Conservation (phyloP, 1,140 invertebrate genomes). For the Bombus fervidus region DNA sequence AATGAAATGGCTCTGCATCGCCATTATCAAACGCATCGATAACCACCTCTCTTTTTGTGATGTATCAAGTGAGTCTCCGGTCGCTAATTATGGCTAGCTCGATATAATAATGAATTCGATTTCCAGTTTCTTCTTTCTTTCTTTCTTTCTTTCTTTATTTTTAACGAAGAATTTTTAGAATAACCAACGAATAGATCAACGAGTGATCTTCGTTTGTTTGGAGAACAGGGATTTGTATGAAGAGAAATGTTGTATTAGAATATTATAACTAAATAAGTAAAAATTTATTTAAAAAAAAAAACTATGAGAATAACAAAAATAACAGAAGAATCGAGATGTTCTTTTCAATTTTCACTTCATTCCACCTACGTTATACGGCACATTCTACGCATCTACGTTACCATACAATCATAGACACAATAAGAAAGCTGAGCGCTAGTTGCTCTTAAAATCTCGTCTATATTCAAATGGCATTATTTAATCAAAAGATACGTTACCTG, state of each 20-base stretch:
- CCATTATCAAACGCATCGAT: slow-evolving; percentile 19
- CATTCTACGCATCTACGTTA: no score
- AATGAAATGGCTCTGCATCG: background rate
- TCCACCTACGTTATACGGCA: no score
- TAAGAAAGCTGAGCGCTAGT: no score
- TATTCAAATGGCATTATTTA: no score
- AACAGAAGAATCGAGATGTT: no score
- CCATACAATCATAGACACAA: no score
- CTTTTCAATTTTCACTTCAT: no score
- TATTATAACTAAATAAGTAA: background rate
- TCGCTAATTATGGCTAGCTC: background rate
- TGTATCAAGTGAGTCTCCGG: background rate
- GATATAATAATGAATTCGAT: background rate
- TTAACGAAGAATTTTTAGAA: background rate
- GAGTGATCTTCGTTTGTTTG: background rate
- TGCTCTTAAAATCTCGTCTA: no score
- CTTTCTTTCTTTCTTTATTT: background rate
- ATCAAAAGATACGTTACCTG: no score
- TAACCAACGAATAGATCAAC: background rate
- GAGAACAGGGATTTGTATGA: background rate
- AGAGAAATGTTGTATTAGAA: background rate
- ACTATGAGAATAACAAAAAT: no score
- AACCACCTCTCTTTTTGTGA: background rate
- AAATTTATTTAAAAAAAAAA: no score
- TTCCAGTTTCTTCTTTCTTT: no score